phyloP scores from a whole-genome alignment of 2,113 vertebrate genomes.

The Genyomyrus donnyi region DNA sequence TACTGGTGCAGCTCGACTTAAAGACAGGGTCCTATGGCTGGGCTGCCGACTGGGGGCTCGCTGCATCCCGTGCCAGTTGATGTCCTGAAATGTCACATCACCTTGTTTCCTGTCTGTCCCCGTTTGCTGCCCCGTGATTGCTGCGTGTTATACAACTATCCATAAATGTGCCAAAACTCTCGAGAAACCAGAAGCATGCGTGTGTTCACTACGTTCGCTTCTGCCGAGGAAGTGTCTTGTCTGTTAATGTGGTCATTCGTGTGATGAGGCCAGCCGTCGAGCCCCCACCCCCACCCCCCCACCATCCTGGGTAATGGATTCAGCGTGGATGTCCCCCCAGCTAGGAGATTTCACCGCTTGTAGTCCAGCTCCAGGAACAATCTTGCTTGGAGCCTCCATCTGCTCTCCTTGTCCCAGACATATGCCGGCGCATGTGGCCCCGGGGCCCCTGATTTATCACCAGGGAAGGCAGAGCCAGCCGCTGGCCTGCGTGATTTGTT shows the following conservation, averaged over 20 bases:
- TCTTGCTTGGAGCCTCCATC: constrained; percentile 69
- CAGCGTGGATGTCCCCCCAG: constrained; percentile 63
- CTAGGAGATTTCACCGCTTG: constrained; percentile 62
- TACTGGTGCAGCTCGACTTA: not conserved
- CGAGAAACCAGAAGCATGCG: not conserved
- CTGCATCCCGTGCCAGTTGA: not conserved
- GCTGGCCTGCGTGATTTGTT: constrained; percentile 59
- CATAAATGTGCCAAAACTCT: not conserved
- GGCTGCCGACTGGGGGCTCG: not conserved
- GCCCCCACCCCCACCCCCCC: constrained; percentile 13
- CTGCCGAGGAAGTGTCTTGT: not conserved
- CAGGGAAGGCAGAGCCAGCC: constrained; percentile 62
- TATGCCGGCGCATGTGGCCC: constrained; percentile 67
- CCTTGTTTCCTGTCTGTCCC: not conserved
- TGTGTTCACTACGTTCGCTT: not conserved
- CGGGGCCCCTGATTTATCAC: constrained; percentile 70
- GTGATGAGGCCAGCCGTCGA: not conserved
- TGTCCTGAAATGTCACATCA: not conserved
- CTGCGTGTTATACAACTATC: not conserved
- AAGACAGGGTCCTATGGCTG: not conserved
- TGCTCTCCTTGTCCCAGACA: constrained; percentile 71
- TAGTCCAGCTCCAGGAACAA: constrained; percentile 69
- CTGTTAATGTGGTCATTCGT: not conserved
- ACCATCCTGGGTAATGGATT: constrained; percentile 66
- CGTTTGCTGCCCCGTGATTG: not conserved